These are phyloP conservation scores for Cantharis flavilabris DNA, from an alignment of 2,888 invertebrate species.

Conservation along the genomic window DNA sequence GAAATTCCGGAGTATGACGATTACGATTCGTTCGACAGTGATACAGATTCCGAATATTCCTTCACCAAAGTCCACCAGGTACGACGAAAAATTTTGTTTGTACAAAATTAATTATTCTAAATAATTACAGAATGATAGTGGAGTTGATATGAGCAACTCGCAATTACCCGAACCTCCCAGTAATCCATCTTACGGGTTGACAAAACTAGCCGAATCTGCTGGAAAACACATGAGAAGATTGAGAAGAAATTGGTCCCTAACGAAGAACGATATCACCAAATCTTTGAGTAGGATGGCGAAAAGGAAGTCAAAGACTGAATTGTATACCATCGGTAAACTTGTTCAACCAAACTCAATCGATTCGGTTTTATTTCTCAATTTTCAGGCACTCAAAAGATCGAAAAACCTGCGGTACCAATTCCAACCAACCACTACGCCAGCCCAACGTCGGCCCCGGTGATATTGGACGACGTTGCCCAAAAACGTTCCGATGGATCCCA, in stretches of 20 bases:
- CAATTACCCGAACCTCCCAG: slow-evolving; percentile 65
- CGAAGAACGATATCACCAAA: slow-evolving; percentile 64
- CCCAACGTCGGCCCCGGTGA: slow-evolving; percentile 12
- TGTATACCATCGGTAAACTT: slow-evolving; percentile 38
- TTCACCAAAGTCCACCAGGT: slow-evolving; percentile 45
- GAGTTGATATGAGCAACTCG: slow-evolving; percentile 59
- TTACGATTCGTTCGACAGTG: slow-evolving; percentile 75
- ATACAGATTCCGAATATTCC: slow-evolving; percentile 63
- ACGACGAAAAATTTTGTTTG: slow-evolving; percentile 13
- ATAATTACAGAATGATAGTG: slow-evolving; percentile 54
- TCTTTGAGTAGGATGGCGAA: slow-evolving; percentile 57
- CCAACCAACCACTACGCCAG: neutral
- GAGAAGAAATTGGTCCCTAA: slow-evolving; percentile 64
- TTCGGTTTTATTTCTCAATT: neutral
- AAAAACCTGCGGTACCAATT: slow-evolving; percentile 12
- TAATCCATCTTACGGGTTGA: slow-evolving; percentile 62
- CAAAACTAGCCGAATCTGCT: slow-evolving; percentile 66
- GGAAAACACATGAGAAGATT: slow-evolving; percentile 67
- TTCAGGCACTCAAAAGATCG: slow-evolving; percentile 7
- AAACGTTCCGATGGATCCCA: slow-evolving; percentile 5
- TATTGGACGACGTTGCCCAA: too few species aligned
- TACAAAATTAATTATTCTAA: neutral
- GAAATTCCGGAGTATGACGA: slow-evolving; percentile 59
- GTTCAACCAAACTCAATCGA: neutral
- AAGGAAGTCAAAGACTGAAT: slow-evolving; percentile 49